Evolutionary conservation across 2,113 vertebrate genomes (phyloP).

Genomic region (Dasyurus viverrinus): DNA sequence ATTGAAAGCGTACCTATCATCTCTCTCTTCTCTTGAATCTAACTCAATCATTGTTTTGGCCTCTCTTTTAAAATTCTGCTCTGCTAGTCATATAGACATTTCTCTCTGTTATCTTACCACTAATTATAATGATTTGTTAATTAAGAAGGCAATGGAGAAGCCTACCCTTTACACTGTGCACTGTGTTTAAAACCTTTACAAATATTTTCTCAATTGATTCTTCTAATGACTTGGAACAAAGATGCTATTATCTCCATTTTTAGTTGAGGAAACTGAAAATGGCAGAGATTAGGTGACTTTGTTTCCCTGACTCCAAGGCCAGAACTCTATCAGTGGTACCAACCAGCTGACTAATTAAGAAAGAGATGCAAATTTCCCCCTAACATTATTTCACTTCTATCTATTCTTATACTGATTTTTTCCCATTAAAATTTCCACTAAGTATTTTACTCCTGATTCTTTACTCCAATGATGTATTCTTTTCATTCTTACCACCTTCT

Average conservation of each 20-base stretch:
- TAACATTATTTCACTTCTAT: background rate
- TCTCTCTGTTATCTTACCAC: background rate
- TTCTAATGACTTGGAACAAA: background rate
- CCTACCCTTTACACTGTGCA: background rate
- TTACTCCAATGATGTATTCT: background rate
- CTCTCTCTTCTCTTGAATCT: background rate
- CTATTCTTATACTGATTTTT: background rate
- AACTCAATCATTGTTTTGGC: background rate
- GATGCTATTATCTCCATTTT: background rate
- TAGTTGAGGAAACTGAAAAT: background rate
- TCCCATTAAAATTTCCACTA: background rate
- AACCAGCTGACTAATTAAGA: background rate
- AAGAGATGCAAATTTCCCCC: background rate
- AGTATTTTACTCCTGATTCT: background rate
- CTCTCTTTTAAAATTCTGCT: background rate
- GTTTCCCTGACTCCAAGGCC: background rate
- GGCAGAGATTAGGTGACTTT: background rate
- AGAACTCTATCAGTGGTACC: background rate
- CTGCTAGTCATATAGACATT: background rate
- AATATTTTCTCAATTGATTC: background rate
- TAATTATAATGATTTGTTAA: background rate
- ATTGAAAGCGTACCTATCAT: background rate
- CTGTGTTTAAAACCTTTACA: background rate
- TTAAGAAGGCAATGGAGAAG: background rate
- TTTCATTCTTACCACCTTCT: background rate